phyloP scores from a whole-genome alignment of 2,888 invertebrate species.

The Nephrotoma flavescens region DNA sequence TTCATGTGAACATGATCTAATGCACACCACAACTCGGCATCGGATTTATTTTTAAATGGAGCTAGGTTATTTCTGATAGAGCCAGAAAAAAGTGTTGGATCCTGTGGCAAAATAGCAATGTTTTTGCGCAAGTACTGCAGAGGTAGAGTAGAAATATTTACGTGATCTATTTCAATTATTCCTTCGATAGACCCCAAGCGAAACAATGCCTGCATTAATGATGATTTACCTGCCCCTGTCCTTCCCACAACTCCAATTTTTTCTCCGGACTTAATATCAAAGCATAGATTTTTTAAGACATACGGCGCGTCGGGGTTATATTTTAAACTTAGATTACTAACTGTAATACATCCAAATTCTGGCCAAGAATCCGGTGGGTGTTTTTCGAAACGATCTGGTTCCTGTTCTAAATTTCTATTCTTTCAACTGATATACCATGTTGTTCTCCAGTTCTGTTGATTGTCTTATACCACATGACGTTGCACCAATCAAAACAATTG shows the following conservation, averaged over 20 bases:
- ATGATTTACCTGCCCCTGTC: constrained; percentile 60
- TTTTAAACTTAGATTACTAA: constrained; percentile 43
- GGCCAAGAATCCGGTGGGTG: constrained; percentile 38
- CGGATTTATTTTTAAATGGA: constrained; percentile 37
- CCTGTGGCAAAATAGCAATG: constrained; percentile 47
- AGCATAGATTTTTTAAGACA: constrained; percentile 52
- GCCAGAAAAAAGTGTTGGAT: constrained; percentile 12
- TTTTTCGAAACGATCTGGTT: background rate
- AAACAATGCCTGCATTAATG: constrained; percentile 41
- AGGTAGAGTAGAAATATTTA: constrained; percentile 30
- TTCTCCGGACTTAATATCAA: constrained; percentile 34
- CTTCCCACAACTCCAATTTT: constrained; percentile 48
- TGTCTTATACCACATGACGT: constrained; percentile 53
- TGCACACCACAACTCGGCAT: constrained; percentile 52
- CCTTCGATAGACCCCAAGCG: constrained; percentile 51
- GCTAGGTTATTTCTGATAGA: background rate
- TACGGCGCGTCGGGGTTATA: constrained; percentile 48
- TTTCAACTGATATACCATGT: constrained; percentile 49
- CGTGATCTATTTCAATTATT: constrained; percentile 48
- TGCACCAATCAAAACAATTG: constrained; percentile 34
- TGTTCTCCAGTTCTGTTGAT: constrained; percentile 48
- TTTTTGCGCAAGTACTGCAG: constrained; percentile 43
- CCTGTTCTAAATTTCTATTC: constrained; percentile 34
- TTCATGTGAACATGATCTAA: constrained; percentile 61
- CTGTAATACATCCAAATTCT: constrained; percentile 39